Evolutionary conservation across 1,140 invertebrate genomes (phyloP).

Genomic region (Drosophila miranda): DNA sequence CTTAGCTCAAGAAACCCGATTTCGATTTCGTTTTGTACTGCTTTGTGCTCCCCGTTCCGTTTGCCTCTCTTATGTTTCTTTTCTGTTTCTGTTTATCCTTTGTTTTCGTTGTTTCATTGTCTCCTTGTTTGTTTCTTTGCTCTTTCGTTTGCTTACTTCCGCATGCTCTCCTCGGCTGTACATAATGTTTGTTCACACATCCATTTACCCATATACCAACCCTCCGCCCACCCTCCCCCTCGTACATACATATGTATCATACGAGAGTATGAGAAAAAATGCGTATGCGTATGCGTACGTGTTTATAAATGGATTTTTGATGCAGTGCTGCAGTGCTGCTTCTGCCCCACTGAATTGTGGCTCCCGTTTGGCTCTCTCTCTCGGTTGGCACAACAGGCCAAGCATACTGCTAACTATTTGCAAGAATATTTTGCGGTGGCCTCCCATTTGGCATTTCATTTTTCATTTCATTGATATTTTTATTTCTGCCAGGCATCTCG

Average conservation of each 20-base stretch:
- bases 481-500: no score
- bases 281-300: neutral
- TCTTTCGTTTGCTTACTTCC: conserved; percentile 40
- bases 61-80: neutral
- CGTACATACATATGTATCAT: no score
- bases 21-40: neutral
- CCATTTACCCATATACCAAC: neutral
- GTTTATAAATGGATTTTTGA: conserved; percentile 2
- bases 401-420: neutral
- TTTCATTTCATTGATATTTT: neutral
- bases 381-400: conserved; percentile 18
- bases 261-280: neutral
- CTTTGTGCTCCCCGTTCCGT: no score
- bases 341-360: no score
- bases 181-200: conserved; percentile 17
- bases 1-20: conserved; percentile 30
- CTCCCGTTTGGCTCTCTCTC: no score
- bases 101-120: conserved; percentile 16
- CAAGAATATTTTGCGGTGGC: neutral
- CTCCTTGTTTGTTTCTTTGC: conserved; percentile 35
- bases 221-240: no score
- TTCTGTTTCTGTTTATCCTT: conserved; percentile 12
- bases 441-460: neutral
- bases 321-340: no score
- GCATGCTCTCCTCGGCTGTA: conserved; percentile 38